Conservation (phyloP, 2,113 vertebrate genomes). For the Scortum barcoo region DNA sequence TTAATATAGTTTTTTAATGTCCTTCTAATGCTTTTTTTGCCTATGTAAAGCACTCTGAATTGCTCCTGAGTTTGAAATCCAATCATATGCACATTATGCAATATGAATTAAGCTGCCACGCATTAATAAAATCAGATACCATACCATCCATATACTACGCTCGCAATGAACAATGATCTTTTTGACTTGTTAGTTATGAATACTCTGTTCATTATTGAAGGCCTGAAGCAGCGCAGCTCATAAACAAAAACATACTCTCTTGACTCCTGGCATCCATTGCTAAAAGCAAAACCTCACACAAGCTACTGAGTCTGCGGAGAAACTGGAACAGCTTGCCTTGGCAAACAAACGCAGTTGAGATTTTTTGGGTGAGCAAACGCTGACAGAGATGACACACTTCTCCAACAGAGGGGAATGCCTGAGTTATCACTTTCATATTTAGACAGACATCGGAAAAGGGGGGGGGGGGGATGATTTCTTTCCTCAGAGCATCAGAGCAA, state of each 20-base stretch:
- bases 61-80: not conserved
- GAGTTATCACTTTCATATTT: slow-evolving; percentile 53
- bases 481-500: slow-evolving; percentile 17
- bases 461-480: no score
- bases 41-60: not conserved
- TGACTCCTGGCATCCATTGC: slow-evolving; percentile 19
- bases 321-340: slow-evolving; percentile 47
- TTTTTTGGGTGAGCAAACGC: slow-evolving; percentile 27
- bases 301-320: slow-evolving; percentile 13
- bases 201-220: slow-evolving; percentile 19
- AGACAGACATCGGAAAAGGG: slow-evolving; percentile 19
- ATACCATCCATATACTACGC: not conserved
- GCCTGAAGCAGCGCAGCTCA: slow-evolving; percentile 28
- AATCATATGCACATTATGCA: no score
- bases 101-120: not conserved
- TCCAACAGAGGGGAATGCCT: slow-evolving; percentile 18
- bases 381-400: slow-evolving; percentile 26
- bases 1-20: not conserved
- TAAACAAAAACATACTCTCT: slow-evolving; percentile 13
- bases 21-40: not conserved
- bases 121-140: not conserved
- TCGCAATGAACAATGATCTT: not conserved
- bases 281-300: slow-evolving; percentile 39
- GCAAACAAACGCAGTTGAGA: slow-evolving; percentile 27
- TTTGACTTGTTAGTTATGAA: slow-evolving; percentile 17